Evolutionary conservation across 2,888 invertebrate species (phyloP).

Genomic region (Halictus ligatus): DNA sequence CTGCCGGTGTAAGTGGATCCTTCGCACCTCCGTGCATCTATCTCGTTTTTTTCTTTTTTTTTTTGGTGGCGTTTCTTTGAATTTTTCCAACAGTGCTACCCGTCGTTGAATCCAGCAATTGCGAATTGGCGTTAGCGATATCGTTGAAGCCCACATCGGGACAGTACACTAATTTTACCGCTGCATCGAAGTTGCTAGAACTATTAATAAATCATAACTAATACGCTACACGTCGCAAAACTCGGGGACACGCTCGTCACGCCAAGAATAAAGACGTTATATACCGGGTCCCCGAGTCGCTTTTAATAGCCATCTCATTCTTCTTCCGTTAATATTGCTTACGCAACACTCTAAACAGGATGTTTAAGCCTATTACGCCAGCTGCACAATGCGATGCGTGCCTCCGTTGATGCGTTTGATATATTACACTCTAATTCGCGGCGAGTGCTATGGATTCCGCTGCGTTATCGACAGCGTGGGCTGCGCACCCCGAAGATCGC

Average conservation of each 20-base stretch:
- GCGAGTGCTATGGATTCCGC: too few species aligned
- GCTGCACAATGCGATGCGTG: conserved; percentile 5
- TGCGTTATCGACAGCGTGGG: background rate
- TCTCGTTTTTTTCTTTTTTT: background rate
- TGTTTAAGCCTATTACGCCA: conserved; percentile 32
- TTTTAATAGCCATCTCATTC: conserved; percentile 63
- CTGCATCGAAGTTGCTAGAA: conserved; percentile 59
- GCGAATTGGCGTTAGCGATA: conserved; percentile 11
- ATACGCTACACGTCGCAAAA: conserved; percentile 64
- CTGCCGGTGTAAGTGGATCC: background rate
- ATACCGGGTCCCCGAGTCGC: conserved; percentile 38
- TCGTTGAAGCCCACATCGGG: conserved; percentile 30
- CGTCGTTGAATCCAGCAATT: background rate
- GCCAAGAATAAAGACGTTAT: conserved; percentile 67
- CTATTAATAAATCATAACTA: conserved; percentile 73
- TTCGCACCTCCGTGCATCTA: background rate
- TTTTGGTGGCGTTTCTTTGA: background rate
- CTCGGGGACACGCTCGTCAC: conserved; percentile 51
- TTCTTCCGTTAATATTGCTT: conserved; percentile 58
- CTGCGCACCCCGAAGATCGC: background rate
- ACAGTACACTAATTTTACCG: conserved; percentile 64
- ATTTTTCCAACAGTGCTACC: background rate
- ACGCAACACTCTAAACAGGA: conserved; percentile 43
- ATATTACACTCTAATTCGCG: conserved; percentile 31
- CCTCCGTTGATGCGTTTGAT: conserved; percentile 17